These are phyloP conservation scores for Cryptomyrus ogoouensis DNA, from an alignment of 2,113 vertebrate genomes.

Conservation along the genomic window DNA sequence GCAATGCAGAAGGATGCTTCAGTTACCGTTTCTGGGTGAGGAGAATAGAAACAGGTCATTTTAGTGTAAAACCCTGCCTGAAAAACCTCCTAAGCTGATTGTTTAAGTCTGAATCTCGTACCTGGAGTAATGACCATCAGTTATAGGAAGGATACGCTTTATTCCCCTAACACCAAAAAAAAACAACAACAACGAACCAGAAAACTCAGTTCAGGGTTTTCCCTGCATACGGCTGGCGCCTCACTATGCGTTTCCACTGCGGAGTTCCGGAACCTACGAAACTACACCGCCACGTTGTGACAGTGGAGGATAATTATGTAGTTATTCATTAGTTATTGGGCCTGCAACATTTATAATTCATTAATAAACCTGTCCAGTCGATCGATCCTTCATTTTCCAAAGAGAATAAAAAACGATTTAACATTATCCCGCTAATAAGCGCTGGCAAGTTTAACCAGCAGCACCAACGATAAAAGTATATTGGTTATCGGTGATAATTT, in stretches of 20 bases:
- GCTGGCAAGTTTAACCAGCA: neutral
- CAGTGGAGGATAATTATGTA: neutral
- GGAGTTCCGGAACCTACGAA: neutral
- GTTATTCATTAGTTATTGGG: neutral
- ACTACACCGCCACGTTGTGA: neutral
- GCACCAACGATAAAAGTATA: neutral
- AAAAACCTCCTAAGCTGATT: neutral
- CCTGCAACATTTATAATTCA: neutral
- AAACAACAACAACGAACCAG: neutral
- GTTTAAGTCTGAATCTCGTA: neutral
- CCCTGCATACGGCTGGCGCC: neutral
- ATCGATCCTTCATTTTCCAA: neutral
- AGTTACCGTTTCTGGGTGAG: neutral
- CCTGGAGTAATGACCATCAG: neutral
- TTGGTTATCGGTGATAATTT: neutral
- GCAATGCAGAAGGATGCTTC: neutral
- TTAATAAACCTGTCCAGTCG: neutral
- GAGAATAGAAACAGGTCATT: neutral
- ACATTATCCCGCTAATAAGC: neutral
- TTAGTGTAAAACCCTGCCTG: neutral
- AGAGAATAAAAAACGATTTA: neutral
- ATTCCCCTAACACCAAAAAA: neutral
- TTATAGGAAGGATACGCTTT: neutral
- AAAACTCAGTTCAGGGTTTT: neutral
- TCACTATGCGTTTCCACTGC: neutral